These are phyloP conservation scores for Tetranychus truncatus DNA, from an alignment of 2,888 invertebrate species.

Conservation along the genomic window DNA sequence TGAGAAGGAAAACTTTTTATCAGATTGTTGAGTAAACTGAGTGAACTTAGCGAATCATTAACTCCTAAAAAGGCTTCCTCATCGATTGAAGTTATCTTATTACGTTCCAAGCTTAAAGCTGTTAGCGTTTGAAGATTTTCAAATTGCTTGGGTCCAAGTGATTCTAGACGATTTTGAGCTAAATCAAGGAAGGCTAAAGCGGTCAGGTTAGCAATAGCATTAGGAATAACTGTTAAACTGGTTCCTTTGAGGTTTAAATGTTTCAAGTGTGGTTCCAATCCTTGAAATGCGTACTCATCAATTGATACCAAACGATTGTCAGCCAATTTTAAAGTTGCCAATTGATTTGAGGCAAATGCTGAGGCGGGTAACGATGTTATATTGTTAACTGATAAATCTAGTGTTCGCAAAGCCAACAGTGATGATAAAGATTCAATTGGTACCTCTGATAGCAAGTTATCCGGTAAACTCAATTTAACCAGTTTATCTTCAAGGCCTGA, in stretches of 20 bases:
- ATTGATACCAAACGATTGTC: constrained; percentile 46
- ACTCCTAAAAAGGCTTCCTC: constrained; percentile 60
- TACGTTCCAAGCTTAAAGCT: constrained; percentile 68
- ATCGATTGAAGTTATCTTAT: constrained; percentile 57
- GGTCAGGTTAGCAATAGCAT: constrained; percentile 53
- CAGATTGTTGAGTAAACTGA: constrained; percentile 71
- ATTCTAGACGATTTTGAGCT: constrained; percentile 66
- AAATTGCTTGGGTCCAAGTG: constrained; percentile 37
- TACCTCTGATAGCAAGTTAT: constrained; percentile 45
- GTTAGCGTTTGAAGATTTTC: constrained; percentile 55
- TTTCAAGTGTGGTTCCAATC: constrained; percentile 59
- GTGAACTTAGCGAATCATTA: constrained; percentile 59
- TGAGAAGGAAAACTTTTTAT: constrained; percentile 66
- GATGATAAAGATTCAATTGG: constrained; percentile 52
- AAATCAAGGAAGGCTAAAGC: constrained; percentile 70
- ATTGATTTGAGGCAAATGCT: constrained; percentile 49
- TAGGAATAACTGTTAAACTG: constrained; percentile 56
- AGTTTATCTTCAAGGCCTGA: constrained; percentile 55
- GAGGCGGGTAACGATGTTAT: constrained; percentile 52
- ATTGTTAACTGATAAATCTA: constrained; percentile 66
- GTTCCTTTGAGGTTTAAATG: constrained; percentile 77
- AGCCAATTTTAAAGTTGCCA: constrained; percentile 46
- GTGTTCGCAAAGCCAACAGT: constrained; percentile 50
- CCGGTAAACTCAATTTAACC: constrained; percentile 57
- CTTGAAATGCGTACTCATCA: constrained; percentile 46